phyloP scores from a whole-genome alignment of 2,888 invertebrate genomes.

The Orthosia incerta region DNA sequence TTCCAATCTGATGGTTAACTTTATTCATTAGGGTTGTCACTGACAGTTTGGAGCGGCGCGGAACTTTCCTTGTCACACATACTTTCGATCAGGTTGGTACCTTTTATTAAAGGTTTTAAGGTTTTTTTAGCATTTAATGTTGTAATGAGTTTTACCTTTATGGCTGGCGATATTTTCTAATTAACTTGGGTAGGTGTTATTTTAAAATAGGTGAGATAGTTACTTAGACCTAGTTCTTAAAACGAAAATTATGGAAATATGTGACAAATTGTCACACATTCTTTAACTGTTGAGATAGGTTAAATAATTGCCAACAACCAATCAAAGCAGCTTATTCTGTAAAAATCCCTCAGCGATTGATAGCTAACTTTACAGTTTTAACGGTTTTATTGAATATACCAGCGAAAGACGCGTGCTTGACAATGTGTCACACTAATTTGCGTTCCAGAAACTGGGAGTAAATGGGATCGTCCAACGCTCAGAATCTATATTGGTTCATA shows the following conservation, averaged over 20 bases:
- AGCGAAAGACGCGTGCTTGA: background rate
- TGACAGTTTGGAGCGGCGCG: constrained; percentile 67
- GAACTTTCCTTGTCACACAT: constrained; percentile 56
- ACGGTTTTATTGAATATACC: too few species aligned
- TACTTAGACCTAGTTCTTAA: too few species aligned
- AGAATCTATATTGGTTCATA: too few species aligned
- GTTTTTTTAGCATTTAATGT: constrained; percentile 9
- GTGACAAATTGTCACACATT: too few species aligned
- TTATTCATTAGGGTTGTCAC: constrained; percentile 77
- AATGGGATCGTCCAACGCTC: too few species aligned
- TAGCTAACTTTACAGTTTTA: background rate
- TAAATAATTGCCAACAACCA: too few species aligned
- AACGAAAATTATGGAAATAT: too few species aligned
- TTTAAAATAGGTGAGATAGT: background rate
- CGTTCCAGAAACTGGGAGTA: background rate
- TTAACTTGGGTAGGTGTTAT: background rate
- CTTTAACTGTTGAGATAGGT: too few species aligned
- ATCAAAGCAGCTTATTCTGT: too few species aligned
- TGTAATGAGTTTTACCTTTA: constrained; percentile 4
- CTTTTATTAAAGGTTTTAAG: constrained; percentile 48
- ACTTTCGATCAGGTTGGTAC: constrained; percentile 46
- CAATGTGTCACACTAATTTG: background rate
- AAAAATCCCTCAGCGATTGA: background rate
- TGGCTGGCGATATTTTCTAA: background rate
- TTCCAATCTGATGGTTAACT: constrained; percentile 78